Evolutionary conservation across 1,140 invertebrate species (phyloP).

Genomic region (Cotesia chilonis): DNA sequence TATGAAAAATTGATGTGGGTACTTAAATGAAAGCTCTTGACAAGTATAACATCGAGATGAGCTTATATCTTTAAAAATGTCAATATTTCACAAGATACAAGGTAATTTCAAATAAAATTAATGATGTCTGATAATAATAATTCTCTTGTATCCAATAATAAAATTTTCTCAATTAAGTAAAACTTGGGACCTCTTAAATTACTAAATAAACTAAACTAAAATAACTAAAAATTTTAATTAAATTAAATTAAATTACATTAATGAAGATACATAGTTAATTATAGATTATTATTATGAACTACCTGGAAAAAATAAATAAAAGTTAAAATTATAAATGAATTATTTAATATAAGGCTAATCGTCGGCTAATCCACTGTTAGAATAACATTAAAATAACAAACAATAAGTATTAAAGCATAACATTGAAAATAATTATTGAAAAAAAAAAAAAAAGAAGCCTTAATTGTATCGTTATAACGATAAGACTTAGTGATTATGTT

Average conservation of each 20-base stretch:
- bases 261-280: slow-evolving; percentile 23
- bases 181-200: slow-evolving; percentile 33
- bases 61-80: no score
- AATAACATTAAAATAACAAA: slow-evolving; percentile 39
- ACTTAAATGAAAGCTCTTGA: no score
- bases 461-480: no score
- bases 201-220: no score
- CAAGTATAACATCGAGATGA: no score
- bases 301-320: neutral
- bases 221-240: slow-evolving; percentile 35
- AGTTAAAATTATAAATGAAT: neutral
- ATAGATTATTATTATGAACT: neutral
- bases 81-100: no score
- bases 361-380: neutral
- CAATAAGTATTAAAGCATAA: slow-evolving; percentile 24
- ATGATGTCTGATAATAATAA: no score
- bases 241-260: slow-evolving; percentile 50
- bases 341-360: no score
- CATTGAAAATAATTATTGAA: slow-evolving; percentile 11
- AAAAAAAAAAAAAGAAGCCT: neutral
- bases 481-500: no score
- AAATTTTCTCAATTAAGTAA: slow-evolving; percentile 35
- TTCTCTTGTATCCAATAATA: neutral
- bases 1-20: no score
- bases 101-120: no score